Evolutionary conservation across 92 coral and sea anemone species (phyloP).

Genomic region (Pocillopora grandis): DNA sequence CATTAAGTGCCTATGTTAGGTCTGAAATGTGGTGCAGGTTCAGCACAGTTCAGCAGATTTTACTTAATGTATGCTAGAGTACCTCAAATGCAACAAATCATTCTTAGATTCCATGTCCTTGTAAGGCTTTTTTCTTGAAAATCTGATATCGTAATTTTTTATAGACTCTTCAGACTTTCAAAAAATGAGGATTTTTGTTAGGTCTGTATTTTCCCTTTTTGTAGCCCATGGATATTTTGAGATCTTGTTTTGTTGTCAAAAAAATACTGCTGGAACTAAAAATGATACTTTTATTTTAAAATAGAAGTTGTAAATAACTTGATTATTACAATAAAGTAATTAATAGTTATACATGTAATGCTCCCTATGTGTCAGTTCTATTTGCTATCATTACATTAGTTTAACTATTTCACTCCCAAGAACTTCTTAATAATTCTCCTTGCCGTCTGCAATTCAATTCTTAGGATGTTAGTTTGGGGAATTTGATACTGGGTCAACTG

Average conservation of each 20-base stretch:
- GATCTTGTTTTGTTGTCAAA: slow-evolving; percentile 20
- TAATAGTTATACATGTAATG: background rate
- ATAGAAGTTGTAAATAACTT: slow-evolving; percentile 13
- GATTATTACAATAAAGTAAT: slow-evolving; percentile 9
- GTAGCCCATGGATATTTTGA: slow-evolving; percentile 24
- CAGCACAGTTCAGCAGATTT: slow-evolving; percentile 33
- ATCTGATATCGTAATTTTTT: background rate
- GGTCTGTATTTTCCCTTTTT: background rate
- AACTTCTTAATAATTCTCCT: too few species aligned
- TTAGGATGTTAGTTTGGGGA: too few species aligned
- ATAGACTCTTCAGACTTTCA: background rate
- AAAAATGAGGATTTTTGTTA: background rate
- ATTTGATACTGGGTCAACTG: too few species aligned
- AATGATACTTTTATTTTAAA: background rate
- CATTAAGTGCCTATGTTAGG: background rate
- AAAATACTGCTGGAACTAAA: background rate
- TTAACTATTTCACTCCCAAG: too few species aligned
- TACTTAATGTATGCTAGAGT: background rate
- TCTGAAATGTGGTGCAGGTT: slow-evolving; percentile 47
- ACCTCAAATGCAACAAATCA: background rate
- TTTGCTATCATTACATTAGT: too few species aligned
- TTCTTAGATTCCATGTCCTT: slow-evolving; percentile 6
- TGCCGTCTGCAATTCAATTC: too few species aligned
- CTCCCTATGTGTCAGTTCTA: too few species aligned
- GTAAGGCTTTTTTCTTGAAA: background rate